A percentile compares a stretch with the other conserved stretches of the same genome.
Conservation (phyloP, 2,797 vertebrate genomes). For the Propithecus perrieri region DNA sequence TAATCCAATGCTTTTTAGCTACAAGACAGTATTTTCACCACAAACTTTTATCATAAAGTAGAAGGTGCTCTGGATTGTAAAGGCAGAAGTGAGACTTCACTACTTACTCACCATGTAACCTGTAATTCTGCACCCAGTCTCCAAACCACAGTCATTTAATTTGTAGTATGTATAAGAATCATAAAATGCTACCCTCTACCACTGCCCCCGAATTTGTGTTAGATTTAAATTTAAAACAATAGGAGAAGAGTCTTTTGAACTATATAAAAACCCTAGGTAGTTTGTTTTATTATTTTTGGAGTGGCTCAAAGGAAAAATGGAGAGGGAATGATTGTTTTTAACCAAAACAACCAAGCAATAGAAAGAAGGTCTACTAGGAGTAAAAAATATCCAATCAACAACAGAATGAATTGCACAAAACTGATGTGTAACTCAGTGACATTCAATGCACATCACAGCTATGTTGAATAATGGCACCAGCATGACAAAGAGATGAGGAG, state of each 20-base stretch:
- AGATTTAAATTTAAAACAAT: background rate
- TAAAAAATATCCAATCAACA: background rate
- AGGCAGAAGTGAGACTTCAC: background rate
- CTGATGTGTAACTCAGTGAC: background rate
- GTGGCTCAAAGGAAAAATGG: background rate
- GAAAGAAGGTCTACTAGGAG: background rate
- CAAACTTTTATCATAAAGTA: background rate
- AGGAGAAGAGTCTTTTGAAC: background rate
- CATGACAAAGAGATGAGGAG: background rate
- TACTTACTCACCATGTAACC: background rate
- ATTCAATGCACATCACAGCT: background rate
- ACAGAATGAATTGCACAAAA: slow-evolving; percentile 23
- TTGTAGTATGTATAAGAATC: background rate
- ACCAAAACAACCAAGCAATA: background rate
- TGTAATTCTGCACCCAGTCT: background rate
- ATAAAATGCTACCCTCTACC: background rate
- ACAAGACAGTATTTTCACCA: background rate
- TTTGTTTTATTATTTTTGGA: background rate
- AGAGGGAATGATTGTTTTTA: background rate
- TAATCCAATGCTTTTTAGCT: background rate
- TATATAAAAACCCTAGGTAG: background rate
- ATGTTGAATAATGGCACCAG: background rate
- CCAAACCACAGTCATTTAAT: background rate
- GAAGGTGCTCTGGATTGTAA: background rate
- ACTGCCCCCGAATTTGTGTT: background rate